These are phyloP conservation scores for Myrmophylax atrothorax DNA, from an alignment of 2,113 vertebrate genomes.

Conservation along the genomic window DNA sequence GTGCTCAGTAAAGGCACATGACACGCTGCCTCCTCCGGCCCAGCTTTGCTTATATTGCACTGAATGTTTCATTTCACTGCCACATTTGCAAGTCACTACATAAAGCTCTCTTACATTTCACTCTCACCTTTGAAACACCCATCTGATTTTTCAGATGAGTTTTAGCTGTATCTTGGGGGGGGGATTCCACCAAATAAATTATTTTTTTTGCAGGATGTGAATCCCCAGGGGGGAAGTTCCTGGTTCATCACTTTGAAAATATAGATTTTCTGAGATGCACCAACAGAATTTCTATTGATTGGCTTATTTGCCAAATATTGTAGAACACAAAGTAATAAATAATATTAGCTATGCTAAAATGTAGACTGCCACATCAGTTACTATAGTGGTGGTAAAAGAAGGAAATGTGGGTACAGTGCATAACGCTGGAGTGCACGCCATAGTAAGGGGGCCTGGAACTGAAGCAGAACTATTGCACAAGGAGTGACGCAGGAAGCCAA, in stretches of 20 bases:
- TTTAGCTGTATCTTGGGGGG: neutral
- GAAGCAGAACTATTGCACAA: neutral
- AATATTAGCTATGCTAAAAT: slow-evolving; percentile 13
- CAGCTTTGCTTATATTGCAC: neutral
- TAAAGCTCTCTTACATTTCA: neutral
- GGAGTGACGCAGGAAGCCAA: neutral
- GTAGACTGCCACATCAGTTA: neutral
- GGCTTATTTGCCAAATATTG: neutral
- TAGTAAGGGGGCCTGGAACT: neutral
- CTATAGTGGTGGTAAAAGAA: neutral
- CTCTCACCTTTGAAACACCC: neutral
- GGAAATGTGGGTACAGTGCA: neutral
- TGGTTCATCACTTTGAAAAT: slow-evolving; percentile 25
- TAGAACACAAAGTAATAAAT: slow-evolving; percentile 6
- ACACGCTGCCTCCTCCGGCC: neutral
- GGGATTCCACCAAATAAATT: neutral
- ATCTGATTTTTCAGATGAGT: slow-evolving; percentile 12
- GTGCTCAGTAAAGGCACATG: neutral
- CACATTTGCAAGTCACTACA: neutral
- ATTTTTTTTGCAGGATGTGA: neutral
- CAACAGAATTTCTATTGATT: slow-evolving; percentile 26
- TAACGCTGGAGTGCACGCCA: neutral
- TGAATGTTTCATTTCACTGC: slow-evolving; percentile 4
- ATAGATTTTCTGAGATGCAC: slow-evolving; percentile 5
- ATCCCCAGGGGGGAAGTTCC: neutral